Conservation (phyloP, 2,888 invertebrate genomes). For the Cryptophagus acutangulus region DNA sequence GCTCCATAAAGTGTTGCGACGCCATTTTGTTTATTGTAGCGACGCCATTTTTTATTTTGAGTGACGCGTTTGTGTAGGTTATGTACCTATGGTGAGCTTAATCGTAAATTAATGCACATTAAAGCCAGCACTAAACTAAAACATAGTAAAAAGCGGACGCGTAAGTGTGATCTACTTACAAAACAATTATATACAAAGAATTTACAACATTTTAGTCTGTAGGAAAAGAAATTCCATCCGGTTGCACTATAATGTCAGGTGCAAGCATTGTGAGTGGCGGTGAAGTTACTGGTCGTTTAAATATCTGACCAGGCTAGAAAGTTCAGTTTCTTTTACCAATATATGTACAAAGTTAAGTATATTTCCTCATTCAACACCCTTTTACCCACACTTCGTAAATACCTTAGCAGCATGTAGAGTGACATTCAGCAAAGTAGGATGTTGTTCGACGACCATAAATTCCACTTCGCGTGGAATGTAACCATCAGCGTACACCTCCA, state of each 20-base stretch:
- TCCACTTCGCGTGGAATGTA: constrained; percentile 79
- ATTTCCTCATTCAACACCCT: not conserved
- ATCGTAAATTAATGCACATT: no score
- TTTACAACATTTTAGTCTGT: not conserved
- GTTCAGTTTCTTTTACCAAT: no score
- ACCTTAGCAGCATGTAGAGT: constrained; percentile 77
- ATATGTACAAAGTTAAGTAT: constrained; percentile 20
- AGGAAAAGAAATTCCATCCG: not conserved
- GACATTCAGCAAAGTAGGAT: constrained; percentile 79
- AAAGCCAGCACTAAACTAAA: no score
- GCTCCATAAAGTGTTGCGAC: no score
- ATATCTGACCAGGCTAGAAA: constrained; percentile 45
- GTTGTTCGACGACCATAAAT: constrained; percentile 79
- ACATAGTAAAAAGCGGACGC: no score
- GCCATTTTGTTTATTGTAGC: no score
- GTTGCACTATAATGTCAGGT: not conserved
- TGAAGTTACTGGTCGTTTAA: constrained; percentile 43
- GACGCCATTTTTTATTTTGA: no score
- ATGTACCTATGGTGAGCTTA: no score
- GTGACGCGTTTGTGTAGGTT: no score
- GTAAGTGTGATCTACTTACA: no score
- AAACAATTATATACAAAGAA: not conserved
- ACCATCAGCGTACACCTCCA: constrained; percentile 81
- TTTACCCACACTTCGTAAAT: no score
- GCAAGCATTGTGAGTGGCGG: constrained; percentile 31